Evolutionary conservation across 2,797 vertebrate species (phyloP), one percentile per base, ranked within the genome.

Genomic region (Onychomys arenicola): DNA sequence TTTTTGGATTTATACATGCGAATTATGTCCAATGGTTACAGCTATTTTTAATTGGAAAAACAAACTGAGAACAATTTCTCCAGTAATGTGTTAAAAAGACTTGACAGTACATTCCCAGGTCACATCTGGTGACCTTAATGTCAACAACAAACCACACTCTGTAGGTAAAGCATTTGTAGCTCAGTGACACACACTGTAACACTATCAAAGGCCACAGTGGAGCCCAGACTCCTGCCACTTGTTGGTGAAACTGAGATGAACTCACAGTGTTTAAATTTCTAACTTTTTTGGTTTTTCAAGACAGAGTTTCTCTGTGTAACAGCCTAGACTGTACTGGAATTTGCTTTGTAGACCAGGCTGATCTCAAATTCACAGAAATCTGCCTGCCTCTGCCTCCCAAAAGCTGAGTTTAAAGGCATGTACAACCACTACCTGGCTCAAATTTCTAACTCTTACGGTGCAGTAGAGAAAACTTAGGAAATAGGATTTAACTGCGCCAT

Each of bases 401-500:
- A 2, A 32, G 63, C 27, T 65, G 63, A 65, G 29, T 32, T 32
- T 65, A 65, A 65, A 65, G 29, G 29, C 13, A 21, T 23, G 59
- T 23, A 59, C 21, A 23, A 59, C 19, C 21, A 23, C 19, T 23
- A 21, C 61, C 34, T 8, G 6, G 67, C 34, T 84, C 83, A 93
- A 83, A 12, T 89, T 57, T 95, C 57, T 92, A 89, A 90, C 87
- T 92, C 97, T 52, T 96, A 97, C 97, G 96, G 80, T 97, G 84
- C 76, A 95, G 23, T 75, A 84, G 84, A 97, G 84, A 94, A 94
- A 93, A 96, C 27, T 11, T 82, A 85, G 95, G 90, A 95, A 95
- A 96, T 55, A 84, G 88, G 91, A 97, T 93, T 97, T 97, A 97
- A 98, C 91, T 97, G 96, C 97, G 97, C 98, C 98, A 98, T 97